phyloP scores from a whole-genome alignment of 1,140 invertebrate genomes.

The Sminthurides bifidus region DNA sequence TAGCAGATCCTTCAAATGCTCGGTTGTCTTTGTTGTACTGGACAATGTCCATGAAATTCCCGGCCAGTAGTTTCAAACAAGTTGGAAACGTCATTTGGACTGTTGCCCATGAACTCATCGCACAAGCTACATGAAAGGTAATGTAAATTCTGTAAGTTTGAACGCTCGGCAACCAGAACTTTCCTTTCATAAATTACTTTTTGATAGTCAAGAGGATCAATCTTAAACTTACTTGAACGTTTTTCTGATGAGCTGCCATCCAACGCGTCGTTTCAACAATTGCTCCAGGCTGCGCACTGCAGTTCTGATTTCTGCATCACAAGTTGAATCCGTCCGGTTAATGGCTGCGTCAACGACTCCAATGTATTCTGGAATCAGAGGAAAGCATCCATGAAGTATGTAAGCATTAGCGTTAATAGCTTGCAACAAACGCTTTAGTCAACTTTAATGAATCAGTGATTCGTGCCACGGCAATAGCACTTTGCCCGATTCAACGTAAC shows the following conservation, averaged over 20 bases:
- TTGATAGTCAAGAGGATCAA: too few species aligned
- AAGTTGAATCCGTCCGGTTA: constrained; percentile 47
- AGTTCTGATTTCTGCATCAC: constrained; percentile 48
- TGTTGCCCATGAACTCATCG: constrained; percentile 53
- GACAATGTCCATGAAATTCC: constrained; percentile 72
- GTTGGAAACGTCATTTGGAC: constrained; percentile 60
- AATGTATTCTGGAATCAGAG: constrained; percentile 52
- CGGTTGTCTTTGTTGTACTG: constrained; percentile 93
- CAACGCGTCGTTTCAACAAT: constrained; percentile 47
- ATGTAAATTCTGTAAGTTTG: constrained; percentile 7
- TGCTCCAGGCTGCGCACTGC: constrained; percentile 53
- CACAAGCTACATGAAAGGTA: constrained; percentile 53
- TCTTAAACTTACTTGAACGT: constrained; percentile 49
- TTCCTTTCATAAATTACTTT: constrained; percentile 52
- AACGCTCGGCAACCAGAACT: background rate
- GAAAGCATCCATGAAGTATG: background rate
- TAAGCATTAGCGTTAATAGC: too few species aligned
- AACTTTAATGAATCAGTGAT: background rate
- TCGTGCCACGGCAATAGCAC: background rate
- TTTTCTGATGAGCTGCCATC: constrained; percentile 49
- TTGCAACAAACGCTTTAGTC: too few species aligned
- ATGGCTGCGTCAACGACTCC: constrained; percentile 58
- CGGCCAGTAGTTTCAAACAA: constrained; percentile 67
- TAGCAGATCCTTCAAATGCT: constrained; percentile 46
- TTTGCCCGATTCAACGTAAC: background rate